phyloP scores from a whole-genome alignment of 2,113 vertebrate genomes.

The Mesembrinibis cayennensis region DNA sequence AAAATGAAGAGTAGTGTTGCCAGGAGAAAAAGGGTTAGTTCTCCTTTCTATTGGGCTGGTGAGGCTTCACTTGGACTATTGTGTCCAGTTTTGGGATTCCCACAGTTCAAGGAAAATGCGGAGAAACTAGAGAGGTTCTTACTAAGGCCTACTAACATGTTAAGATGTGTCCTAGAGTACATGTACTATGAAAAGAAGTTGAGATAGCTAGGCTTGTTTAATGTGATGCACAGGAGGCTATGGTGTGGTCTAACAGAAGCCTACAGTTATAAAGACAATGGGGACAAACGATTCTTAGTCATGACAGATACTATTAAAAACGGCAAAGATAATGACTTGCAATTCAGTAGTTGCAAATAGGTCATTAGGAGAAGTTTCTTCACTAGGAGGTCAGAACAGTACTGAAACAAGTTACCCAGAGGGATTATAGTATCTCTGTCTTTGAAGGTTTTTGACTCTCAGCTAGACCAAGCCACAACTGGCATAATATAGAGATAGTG shows the following conservation, averaged over 20 bases:
- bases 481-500: neutral
- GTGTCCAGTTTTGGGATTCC: too few relatives aligned
- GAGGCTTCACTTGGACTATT: neutral
- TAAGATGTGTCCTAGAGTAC: neutral
- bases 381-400: neutral
- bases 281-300: neutral
- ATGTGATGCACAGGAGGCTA: neutral
- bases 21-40: neutral
- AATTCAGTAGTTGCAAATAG: neutral
- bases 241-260: neutral
- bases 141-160: neutral
- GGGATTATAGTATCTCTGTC: neutral
- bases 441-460: neutral
- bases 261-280: neutral
- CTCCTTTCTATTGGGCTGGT: neutral
- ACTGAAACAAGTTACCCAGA: neutral
- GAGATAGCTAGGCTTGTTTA: neutral
- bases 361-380: neutral
- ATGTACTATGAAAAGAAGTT: neutral
- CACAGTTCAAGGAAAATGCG: neutral
- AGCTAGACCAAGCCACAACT: neutral
- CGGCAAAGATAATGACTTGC: neutral
- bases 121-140: neutral
- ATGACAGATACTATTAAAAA: neutral
- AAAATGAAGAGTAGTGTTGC: neutral